Evolutionary conservation across 2,113 vertebrate species (phyloP).

Genomic region (Bufo gargarizans): DNA sequence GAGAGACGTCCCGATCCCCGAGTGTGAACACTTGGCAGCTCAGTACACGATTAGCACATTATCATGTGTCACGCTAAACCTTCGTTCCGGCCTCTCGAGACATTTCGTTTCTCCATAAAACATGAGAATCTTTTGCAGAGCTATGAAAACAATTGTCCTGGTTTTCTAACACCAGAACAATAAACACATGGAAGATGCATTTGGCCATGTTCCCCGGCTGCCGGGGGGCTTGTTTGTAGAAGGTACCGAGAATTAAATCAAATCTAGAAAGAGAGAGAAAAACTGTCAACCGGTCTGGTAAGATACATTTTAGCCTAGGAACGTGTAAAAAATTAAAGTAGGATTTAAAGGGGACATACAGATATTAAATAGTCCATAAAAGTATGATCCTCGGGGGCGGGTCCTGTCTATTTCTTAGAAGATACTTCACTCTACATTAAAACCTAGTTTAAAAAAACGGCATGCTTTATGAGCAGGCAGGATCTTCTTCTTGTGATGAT

Average conservation of each 20-base stretch:
- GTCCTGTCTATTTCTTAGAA: too few species aligned
- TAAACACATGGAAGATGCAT: slow-evolving; percentile 4
- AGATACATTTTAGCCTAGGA: background rate
- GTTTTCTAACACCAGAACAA: slow-evolving; percentile 17
- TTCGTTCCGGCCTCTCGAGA: background rate
- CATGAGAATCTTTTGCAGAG: background rate
- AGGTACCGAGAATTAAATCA: background rate
- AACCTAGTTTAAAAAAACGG: too few species aligned
- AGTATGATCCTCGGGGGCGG: too few species aligned
- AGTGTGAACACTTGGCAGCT: background rate
- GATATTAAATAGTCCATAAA: too few species aligned
- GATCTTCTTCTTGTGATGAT: too few species aligned
- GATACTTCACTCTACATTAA: too few species aligned
- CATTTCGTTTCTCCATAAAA: slow-evolving; percentile 7
- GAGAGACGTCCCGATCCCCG: background rate
- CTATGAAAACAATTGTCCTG: slow-evolving; percentile 10
- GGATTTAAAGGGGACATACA: too few species aligned
- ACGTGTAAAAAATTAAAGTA: background rate
- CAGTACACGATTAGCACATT: background rate
- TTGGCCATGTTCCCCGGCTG: background rate
- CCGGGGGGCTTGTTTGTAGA: background rate
- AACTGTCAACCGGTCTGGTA: background rate
- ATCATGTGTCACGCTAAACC: background rate
- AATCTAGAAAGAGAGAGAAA: background rate
- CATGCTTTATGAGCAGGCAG: too few species aligned